These are phyloP conservation scores for Augiades crinisus DNA, from an alignment of 2,888 invertebrate genomes.

Conservation along the genomic window DNA sequence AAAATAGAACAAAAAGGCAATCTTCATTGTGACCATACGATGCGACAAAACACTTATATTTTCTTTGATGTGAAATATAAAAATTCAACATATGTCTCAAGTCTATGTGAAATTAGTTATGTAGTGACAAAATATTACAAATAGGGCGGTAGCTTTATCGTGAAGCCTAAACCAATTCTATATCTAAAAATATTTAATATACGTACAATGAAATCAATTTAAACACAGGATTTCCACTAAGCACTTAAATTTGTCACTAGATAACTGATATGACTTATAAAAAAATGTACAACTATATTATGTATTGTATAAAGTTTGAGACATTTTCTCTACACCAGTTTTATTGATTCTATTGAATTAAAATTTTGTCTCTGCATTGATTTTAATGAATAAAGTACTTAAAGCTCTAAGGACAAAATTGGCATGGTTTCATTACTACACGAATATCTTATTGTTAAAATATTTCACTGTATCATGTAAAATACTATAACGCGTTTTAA, in stretches of 20 bases:
- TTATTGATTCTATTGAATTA: constrained; percentile 40
- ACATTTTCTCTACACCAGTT: constrained; percentile 34
- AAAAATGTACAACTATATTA: constrained; percentile 26
- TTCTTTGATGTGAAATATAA: no score
- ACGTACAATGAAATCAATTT: not conserved
- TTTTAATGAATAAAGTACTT: constrained; percentile 45
- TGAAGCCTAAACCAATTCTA: constrained; percentile 8
- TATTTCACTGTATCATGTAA: constrained; percentile 10
- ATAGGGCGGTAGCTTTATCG: constrained; percentile 12
- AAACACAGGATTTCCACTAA: constrained; percentile 11
- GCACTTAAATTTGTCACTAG: constrained; percentile 26
- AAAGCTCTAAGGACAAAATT: constrained; percentile 30
- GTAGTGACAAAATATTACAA: constrained; percentile 12
- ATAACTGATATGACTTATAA: constrained; percentile 16
- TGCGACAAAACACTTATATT: no score
- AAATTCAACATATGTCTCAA: not conserved
- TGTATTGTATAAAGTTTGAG: constrained; percentile 28
- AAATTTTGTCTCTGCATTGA: constrained; percentile 41
- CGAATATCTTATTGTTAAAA: constrained; percentile 8
- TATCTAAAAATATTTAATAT: constrained; percentile 1
- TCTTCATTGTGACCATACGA: no score
- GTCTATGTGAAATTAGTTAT: constrained; percentile 12
- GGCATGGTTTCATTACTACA: constrained; percentile 10
- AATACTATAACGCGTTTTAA: constrained; percentile 6
- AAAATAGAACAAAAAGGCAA: no score